Conservation (phyloP, 2,888 invertebrate genomes). For the Sarcophaga subvicina region DNA sequence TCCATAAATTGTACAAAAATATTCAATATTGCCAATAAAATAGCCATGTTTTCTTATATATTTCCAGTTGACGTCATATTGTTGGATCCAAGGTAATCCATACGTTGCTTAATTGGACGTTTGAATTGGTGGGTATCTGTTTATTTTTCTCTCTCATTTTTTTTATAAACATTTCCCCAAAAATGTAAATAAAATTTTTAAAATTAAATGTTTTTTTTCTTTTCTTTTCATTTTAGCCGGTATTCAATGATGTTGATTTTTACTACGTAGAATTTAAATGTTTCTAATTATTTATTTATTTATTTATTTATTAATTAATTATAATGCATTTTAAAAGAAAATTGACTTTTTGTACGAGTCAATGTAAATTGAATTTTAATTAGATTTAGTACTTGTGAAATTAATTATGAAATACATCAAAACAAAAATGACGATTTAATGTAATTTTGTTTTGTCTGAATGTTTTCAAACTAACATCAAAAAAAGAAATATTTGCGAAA, state of each 20-base stretch:
- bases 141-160: not conserved
- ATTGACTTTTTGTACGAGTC: constrained; percentile 45
- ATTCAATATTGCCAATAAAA: constrained; percentile 22
- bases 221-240: constrained; percentile 29
- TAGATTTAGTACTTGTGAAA: constrained; percentile 38
- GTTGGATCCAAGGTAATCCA: not conserved
- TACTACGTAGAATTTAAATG: constrained; percentile 27
- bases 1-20: constrained; percentile 4
- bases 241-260: constrained; percentile 41
- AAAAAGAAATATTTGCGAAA: constrained; percentile 40
- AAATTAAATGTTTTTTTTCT: not conserved
- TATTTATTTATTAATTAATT: constrained; percentile 37
- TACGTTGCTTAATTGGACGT: not conserved
- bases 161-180: not conserved
- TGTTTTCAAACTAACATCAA: constrained; percentile 24
- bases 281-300: constrained; percentile 21
- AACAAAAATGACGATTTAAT: constrained; percentile 28
- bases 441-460: constrained; percentile 62
- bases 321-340: constrained; percentile 31
- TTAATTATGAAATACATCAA: constrained; percentile 66
- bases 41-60: constrained; percentile 13
- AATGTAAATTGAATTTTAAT: constrained; percentile 40
- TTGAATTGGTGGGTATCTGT: constrained; percentile 32
- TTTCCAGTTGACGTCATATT: constrained; percentile 65
- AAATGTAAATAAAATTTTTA: not conserved